Evolutionary conservation across 2,888 invertebrate species (phyloP), one percentile per base, ranked within the genome.

Genomic region (Meganola albula): DNA sequence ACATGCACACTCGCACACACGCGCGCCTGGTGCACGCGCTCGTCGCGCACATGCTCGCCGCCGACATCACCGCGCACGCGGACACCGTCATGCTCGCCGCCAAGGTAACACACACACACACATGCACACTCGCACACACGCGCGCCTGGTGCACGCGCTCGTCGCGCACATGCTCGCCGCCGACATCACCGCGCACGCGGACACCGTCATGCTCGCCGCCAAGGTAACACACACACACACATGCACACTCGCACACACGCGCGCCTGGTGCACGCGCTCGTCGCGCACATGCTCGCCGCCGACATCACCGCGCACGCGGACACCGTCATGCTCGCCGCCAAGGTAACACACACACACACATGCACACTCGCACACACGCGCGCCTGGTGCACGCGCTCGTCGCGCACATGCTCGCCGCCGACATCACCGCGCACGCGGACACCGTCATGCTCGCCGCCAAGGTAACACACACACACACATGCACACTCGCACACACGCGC

Each of bases 281-380:
- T 95, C 34, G 88, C 91, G 12, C 86, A 96, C 42, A 87, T 96
- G 48, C 87, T 96, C 10, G 90, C 91, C 42, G 93, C 95, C 88
- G 94, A 94, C 70, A 92, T 92, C 66, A 91, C 93, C 10, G 91
- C 92, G 57, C 93, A 93, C 63, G 91, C 93, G 30, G 96, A 96
- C 71, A 90, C 94, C 73, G 92, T 96, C 74, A 83, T 96, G 39
- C 82, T 96, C 16, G 91, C 93, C 10, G 95, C 95, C 73, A 96
- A 96, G 89, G 94, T 94, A 66, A 7, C 7, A 4, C 6, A 16
- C 16, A n/a, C n/a, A n/a, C n/a, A n/a, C n/a, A 16, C 16, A 16
- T 4, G 4, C 16, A 5, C 4, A 5, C 16, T 71, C 16, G 6
- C 4, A 6, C 16, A 6, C 6, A 5, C 4, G 16, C 4, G 8